Evolutionary conservation across 2,797 vertebrate species (phyloP), one percentile per base, ranked within the genome.

Genomic region (Bradypodion ventrale): DNA sequence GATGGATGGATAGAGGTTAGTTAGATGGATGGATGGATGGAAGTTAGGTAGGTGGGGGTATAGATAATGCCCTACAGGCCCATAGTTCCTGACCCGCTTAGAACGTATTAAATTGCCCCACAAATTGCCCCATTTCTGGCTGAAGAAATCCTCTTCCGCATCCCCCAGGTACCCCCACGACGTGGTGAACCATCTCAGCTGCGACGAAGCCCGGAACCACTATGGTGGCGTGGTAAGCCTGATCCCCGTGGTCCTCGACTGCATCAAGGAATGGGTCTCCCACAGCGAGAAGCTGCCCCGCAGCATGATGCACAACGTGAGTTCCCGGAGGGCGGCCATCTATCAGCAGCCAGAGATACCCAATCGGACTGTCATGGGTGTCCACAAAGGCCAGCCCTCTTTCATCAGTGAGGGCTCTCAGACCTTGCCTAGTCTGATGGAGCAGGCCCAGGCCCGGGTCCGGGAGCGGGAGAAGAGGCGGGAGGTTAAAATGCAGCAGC

Each of bases 201-300:
- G 96, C 1, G 87, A 96, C 0, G 96, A 97, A 87, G 96, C 96
- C 29, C 93, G 60, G 85, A 94, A 96, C 79, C 96, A 93, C 81
- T 97, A 97, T 0, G 95, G 96, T 2, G 97, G 97, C 0, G 94
- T 97, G 76, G 95, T 97, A 86, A 97, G 97, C 91, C 90, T 97
- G 78, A 91, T 97, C 76, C 97, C 97, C n/a, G 9, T 97, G 15
- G 69, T 94, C 2, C 78, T 97, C 1, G 97, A 97, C 83, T 77
- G 83, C 7, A 85, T 97, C 83, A 95, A 65, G 83, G 94, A 94
- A 23, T 95, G 94, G 89, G 46, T 96, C 0, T 80, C 86, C 56
- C 90, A 94, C 87, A 88, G 25, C 0, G 95, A 96, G 90, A 95
- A 94, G 89, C 76, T 94, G 63, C 91, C 93, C 5, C 89, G 40